Base-by-base conservation (phyloP, 1,140 invertebrate species). In the Vollenhovia emeryi region DNA sequence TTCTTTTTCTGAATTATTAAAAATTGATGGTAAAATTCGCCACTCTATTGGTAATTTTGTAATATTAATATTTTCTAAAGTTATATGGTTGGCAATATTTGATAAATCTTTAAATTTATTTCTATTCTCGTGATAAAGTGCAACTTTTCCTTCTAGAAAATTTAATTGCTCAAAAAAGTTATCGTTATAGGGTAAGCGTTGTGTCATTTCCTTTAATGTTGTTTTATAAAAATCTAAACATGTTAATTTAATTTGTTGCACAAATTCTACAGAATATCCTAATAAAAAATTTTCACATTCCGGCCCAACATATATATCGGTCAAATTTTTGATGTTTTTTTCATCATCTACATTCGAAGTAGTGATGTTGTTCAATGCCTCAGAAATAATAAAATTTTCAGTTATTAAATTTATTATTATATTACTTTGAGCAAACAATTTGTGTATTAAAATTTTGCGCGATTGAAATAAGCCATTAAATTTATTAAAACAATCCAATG, bases 171-270 rank as follows among this genome's bases (percentile, higher is more conserved):
- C 48, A 50, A 50, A 50, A 50, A 50, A 50, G 15, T 4, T 50
- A 18, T 50, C 48, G 4, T 50, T 50, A n/a, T n/a, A n/a, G 5
- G 48, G 48, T 50, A 50, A 50, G n/a, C 69, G 36, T 76, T 85
- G 36, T 11, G 15, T 59, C 21, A 45, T 69, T 40, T 64, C 45
- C 13, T 21, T 24, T 52, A 43, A 2, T 7, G 83, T 71, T 7
- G 57, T 64, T 7, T 55, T 40, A 52, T 84, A 76, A 76, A 76
- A 84, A 0, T 27, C 2, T 27, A 76, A 76, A 76, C 83, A 84
- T 27, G 27, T 75, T 24, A 36, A 59, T 75, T 11, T 21, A 50
- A 75, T 60, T 48, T 75, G 15, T 76, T 59, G 18, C 0, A 18
- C 15, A 36, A 0, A 36, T 64, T 64, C 40, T n/a, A 30, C 15